phyloP scores from a whole-genome alignment of 1,140 invertebrate species.

The Leguminivora glycinivorella region DNA sequence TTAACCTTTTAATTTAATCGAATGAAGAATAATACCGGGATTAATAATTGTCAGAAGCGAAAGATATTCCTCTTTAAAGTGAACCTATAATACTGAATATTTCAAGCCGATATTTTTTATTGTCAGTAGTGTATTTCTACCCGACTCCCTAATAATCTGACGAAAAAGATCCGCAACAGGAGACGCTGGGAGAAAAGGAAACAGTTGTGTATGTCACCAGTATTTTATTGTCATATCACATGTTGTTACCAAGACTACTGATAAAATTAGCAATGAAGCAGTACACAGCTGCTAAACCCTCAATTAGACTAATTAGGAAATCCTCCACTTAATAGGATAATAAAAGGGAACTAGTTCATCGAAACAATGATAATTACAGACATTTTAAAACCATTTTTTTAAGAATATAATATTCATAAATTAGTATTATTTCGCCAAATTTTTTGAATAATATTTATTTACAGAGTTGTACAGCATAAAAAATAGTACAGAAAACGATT shows the following conservation, averaged over 20 bases:
- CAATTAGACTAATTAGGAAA: slow-evolving; percentile 36
- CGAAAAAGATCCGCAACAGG: slow-evolving; percentile 37
- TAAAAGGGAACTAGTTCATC: slow-evolving; percentile 3
- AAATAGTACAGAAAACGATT: slow-evolving; percentile 3
- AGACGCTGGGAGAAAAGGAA: slow-evolving; percentile 70
- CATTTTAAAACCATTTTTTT: slow-evolving; percentile 34
- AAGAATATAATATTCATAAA: slow-evolving; percentile 35
- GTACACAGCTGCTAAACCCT: slow-evolving; percentile 46
- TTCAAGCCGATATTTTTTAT: not conserved
- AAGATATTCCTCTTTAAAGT: slow-evolving; percentile 3
- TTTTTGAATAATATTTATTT: not conserved
- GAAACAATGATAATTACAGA: slow-evolving; percentile 10
- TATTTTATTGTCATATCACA: slow-evolving; percentile 71
- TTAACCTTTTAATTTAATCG: not conserved
- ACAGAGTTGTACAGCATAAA: not conserved
- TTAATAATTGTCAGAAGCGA: not conserved
- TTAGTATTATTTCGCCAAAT: slow-evolving; percentile 17
- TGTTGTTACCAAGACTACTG: slow-evolving; percentile 43
- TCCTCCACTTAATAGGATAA: slow-evolving; percentile 31
- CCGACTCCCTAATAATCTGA: not conserved
- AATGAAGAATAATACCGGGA: slow-evolving; percentile 5
- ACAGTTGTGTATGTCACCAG: slow-evolving; percentile 68
- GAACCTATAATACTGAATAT: not conserved
- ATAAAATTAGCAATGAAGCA: slow-evolving; percentile 45
- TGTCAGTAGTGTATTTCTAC: not conserved